Percentiles rank a stretch among this genome's conserved stretches.
Conservation (phyloP, 1,140 invertebrate genomes). For the Ceratosolen fusciceps region DNA sequence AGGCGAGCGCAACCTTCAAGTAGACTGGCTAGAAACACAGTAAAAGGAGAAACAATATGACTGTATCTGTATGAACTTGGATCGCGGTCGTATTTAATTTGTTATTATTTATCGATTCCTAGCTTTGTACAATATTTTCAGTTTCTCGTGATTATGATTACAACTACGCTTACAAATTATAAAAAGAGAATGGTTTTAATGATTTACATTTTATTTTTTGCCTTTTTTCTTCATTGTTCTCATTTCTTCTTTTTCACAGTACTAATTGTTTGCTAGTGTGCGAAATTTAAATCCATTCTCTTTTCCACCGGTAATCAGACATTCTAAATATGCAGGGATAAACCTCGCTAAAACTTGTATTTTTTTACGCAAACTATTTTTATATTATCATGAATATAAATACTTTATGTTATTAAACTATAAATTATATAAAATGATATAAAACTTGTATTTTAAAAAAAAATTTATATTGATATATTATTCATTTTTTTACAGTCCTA, state of each 20-base stretch:
- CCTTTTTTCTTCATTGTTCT: no score
- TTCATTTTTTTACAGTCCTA: no score
- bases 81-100: background rate
- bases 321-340: background rate
- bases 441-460: no score
- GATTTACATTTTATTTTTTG: background rate
- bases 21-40: conserved; percentile 83
- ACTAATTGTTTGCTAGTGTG: background rate
- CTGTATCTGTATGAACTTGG: background rate
- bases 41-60: conserved; percentile 11
- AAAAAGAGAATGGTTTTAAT: conserved; percentile 1
- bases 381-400: no score
- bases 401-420: background rate
- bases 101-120: background rate
- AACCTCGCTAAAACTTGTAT: background rate
- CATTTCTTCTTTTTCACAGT: no score
- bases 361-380: no score
- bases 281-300: background rate
- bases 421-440: no score
- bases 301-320: background rate
- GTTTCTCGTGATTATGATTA: background rate
- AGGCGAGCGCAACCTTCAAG: conserved; percentile 78
- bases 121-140: no score
- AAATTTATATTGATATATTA: no score
- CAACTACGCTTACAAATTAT: background rate